Evolutionary conservation across 2,113 vertebrate species (phyloP), one percentile per base, ranked within the genome.

Genomic region (Brienomyrus longianalis): DNA sequence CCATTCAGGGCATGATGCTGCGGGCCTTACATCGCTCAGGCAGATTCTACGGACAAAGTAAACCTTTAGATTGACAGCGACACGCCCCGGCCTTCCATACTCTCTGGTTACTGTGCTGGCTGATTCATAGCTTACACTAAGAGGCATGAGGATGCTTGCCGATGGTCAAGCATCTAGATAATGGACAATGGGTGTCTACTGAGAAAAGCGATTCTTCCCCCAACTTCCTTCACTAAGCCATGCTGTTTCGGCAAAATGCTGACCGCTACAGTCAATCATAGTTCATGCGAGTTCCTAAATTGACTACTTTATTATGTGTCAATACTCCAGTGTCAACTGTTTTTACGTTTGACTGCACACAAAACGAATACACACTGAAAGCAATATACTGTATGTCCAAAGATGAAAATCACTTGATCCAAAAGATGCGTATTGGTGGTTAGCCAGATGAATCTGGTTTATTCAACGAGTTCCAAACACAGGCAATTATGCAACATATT

Each of bases 1-100:
- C 95, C 96, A 96, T 92, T 96, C 96, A 92, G 96, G 96, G 92
- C 95, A 96, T 90, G 95, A 94, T 91, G 96, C 96, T 27, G 95
- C 94, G 66, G 96, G 96, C 92, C 96, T 95, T 93, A 96, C 94
- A 93, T 96, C 95, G 91, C 94, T 95, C 95, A 96, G 94, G 93
- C 96, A 95, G 94, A 96, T 95, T 96, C 96, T 96, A 95, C 93
- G 95, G 94, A 89, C 89, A 89, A 89, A 89, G 89, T 89, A 85
- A 59, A 89, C 52, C 80, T 89, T 89, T 62, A 89, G 89, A 89
- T 45, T 59, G 51, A 89, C 77, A 89, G 52, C 52, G 80, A 83
- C 66, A 56, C 43, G 23, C 35, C 5, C 31, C 23, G 21, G 43
- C 74, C 17, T 43, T 80, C 35, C 74, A 80, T 8, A 43, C 35